Evolutionary conservation across 2,113 vertebrate genomes (phyloP).

Genomic region (Notechis scutatus): DNA sequence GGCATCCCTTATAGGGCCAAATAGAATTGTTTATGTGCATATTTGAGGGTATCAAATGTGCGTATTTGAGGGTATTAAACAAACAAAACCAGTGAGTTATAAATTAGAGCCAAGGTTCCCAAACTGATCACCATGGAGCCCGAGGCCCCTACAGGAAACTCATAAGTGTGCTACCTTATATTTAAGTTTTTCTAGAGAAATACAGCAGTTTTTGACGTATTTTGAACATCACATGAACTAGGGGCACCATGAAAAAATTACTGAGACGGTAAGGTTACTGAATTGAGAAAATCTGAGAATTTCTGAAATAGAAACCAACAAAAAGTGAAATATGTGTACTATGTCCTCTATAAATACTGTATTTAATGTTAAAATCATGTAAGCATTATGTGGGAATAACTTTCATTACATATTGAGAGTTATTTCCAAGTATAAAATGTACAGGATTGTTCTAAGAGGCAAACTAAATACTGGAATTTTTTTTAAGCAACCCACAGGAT

Average conservation of each 20-base stretch:
- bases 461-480: neutral
- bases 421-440: neutral
- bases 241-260: neutral
- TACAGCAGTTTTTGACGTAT: neutral
- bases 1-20: neutral
- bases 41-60: neutral
- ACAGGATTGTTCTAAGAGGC: neutral
- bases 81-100: neutral
- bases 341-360: neutral
- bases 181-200: neutral
- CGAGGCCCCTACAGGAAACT: neutral
- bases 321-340: neutral
- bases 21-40: neutral
- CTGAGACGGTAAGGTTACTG: neutral
- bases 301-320: neutral
- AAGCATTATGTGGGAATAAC: neutral
- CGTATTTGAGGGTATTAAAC: neutral
- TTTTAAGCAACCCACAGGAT: conserved; percentile 11
- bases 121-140: neutral
- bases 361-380: neutral
- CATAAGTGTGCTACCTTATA: neutral
- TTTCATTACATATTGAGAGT: neutral
- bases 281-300: neutral
- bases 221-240: neutral
- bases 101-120: neutral